Percentiles rank a stretch among this genome's conserved stretches.
These are phyloP conservation scores for Chrysopilus asiliformis DNA, from an alignment of 2,888 invertebrate species.

Conservation along the genomic window DNA sequence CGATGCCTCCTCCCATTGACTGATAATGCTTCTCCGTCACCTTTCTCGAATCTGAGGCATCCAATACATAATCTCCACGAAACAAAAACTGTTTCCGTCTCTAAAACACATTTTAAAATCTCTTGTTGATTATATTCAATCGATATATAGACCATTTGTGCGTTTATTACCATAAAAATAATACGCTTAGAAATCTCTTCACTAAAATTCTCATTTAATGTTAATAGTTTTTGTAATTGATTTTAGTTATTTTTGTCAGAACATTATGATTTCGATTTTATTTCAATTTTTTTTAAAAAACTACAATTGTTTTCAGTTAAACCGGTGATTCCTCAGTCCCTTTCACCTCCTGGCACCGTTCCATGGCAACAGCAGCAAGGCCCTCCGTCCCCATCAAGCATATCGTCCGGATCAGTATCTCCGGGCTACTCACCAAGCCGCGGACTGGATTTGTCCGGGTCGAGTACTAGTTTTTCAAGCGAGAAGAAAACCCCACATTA, in stretches of 20 bases:
- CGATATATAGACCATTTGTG: no score
- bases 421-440: slow-evolving; percentile 41
- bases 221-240: background rate
- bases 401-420: slow-evolving; percentile 47
- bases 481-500: slow-evolving; percentile 49
- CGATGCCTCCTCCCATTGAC: no score
- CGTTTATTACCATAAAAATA: no score
- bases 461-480: slow-evolving; percentile 48
- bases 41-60: no score
- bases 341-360: slow-evolving; percentile 48
- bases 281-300: slow-evolving; percentile 8
- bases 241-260: background rate
- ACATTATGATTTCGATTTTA: no score
- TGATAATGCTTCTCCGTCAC: no score
- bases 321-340: slow-evolving; percentile 49
- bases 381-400: slow-evolving; percentile 50
- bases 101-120: no score
- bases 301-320: slow-evolving; percentile 44
- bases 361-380: slow-evolving; percentile 46
- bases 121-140: no score
- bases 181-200: no score
- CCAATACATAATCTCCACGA: no score
- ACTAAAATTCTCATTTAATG: background rate
- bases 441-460: slow-evolving; percentile 41
- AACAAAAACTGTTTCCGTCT: no score